Evolutionary conservation across 2,113 vertebrate species (phyloP).

Genomic region (Toxotes jaculatrix): DNA sequence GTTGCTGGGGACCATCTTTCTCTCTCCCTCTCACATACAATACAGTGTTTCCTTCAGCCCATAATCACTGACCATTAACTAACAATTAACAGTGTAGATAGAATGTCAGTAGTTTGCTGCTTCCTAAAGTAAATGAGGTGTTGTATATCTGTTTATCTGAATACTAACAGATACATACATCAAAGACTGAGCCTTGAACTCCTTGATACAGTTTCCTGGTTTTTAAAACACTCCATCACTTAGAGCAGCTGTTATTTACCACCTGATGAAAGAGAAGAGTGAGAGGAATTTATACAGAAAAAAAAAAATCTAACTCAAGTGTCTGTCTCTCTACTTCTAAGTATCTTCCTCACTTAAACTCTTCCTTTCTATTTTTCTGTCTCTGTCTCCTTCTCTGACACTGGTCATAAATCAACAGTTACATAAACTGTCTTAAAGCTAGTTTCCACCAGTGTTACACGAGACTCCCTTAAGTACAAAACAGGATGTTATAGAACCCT

Average conservation of each 20-base stretch:
- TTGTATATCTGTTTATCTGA: background rate
- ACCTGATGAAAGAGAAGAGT: constrained; percentile 6
- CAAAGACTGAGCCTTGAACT: background rate
- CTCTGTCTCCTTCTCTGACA: constrained; percentile 36
- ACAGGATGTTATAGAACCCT: constrained; percentile 67
- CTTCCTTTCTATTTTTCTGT: constrained; percentile 24
- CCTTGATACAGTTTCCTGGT: background rate
- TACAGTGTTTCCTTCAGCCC: no score
- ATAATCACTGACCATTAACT: no score
- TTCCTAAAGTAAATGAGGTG: no score
- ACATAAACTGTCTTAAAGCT: constrained; percentile 76
- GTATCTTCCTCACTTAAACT: constrained; percentile 42
- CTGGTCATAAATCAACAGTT: constrained; percentile 74
- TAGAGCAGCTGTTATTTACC: constrained; percentile 8
- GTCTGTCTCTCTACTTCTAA: constrained; percentile 43
- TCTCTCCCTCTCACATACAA: no score
- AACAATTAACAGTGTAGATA: no score
- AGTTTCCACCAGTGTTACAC: constrained; percentile 74
- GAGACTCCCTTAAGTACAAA: constrained; percentile 60
- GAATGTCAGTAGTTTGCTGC: no score
- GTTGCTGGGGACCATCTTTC: no score
- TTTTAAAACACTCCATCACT: background rate
- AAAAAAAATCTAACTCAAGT: constrained; percentile 10
- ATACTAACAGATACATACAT: background rate
- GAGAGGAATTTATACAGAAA: constrained; percentile 8